phyloP scores from a whole-genome alignment of 2,113 vertebrate species.

The Plectropomus leopardus region DNA sequence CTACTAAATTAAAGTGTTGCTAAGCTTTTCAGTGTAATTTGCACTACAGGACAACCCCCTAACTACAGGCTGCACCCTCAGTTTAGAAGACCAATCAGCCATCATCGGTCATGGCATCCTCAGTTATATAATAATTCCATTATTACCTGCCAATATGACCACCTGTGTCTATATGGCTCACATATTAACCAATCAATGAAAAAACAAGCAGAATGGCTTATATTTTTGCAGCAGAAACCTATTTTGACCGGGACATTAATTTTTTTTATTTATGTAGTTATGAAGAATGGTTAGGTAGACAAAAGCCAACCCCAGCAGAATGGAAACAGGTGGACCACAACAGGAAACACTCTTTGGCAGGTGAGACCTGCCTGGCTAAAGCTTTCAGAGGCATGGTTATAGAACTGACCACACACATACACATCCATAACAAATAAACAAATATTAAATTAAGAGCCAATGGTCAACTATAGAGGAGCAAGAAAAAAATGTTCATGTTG shows the following conservation, averaged over 20 bases:
- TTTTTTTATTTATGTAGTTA: neutral
- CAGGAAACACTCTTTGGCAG: neutral
- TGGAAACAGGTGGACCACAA: slow-evolving; percentile 9
- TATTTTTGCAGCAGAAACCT: neutral
- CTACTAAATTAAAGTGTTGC: too few species aligned
- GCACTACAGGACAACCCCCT: too few species aligned
- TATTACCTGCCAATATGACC: neutral
- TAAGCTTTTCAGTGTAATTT: too few species aligned
- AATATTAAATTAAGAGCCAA: neutral
- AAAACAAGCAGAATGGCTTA: slow-evolving; percentile 2
- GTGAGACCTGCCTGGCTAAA: neutral
- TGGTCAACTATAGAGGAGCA: neutral
- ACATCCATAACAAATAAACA: too few species aligned
- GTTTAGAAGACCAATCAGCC: too few species aligned
- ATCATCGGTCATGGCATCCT: too few species aligned
- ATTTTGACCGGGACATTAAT: neutral
- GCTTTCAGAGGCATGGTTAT: neutral
- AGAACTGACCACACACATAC: neutral
- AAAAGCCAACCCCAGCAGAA: slow-evolving; percentile 2
- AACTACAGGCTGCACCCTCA: too few species aligned
- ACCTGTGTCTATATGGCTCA: neutral
- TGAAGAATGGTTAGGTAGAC: neutral
- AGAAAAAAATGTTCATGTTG: neutral
- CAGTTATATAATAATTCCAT: neutral
- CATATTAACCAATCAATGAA: slow-evolving; percentile 13